Base-by-base conservation (phyloP, 2,888 invertebrate genomes). In the Ernsta delagoae region DNA sequence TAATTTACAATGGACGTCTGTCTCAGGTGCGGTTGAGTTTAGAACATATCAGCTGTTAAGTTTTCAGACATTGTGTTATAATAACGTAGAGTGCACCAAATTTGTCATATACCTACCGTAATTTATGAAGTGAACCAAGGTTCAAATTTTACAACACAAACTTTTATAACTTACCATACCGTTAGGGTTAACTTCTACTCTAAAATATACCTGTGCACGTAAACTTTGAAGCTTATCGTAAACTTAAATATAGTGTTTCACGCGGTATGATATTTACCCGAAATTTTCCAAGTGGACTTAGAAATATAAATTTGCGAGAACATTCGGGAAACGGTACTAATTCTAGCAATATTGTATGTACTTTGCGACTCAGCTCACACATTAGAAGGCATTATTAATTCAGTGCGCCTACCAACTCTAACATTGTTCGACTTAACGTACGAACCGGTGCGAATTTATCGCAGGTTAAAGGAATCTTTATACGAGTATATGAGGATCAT, bases 301-400 rank as follows among this genome's bases (percentile, higher is more conserved):
- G 45, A 60, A 61, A 61, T 67, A 61, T 54, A 60, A 66, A 60
- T 66, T 60, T 54, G 36, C 61, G 54, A 67, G 67, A 67, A 60
- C 54, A 45, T 54, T 67, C 43, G 43, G 43, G 54, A 43, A 34
- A 31, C 61, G 67, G 60, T 60, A 43, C 59, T 61, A 56, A 67
- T 67, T 61, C 54, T 61, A 43, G 61, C 54, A 67, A 67, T 67
- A 67, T 67, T 12, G 60, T 54, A 61, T n/a, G n/a, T n/a, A n/a
- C 50, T 24, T 67, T 61, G 66, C 43, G 59, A 54, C 61, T 45
- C 31, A 70, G 71, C 34, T 50, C 60, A 69, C 60, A 70, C 73
- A 71, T 72, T 72, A 73, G 48, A 57, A 61, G 60, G 65, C 71
- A 72, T 77, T 75, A 75, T 66, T 69, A 72, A 75, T 76, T 73